Evolutionary conservation across 2,113 vertebrate species (phyloP).

Genomic region (Toxotes jaculatrix): DNA sequence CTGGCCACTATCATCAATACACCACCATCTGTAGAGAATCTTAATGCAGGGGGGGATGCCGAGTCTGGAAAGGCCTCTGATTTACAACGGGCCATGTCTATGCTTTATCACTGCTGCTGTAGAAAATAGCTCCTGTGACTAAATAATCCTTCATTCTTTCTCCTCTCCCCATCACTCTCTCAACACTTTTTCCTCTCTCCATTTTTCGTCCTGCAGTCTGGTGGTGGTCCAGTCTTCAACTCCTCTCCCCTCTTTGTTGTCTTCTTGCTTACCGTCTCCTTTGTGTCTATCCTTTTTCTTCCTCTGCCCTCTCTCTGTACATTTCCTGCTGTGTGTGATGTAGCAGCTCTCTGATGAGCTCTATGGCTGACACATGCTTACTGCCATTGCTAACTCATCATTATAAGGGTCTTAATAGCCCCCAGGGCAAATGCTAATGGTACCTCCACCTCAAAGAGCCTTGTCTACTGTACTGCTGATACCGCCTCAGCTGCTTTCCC

Average conservation of each 20-base stretch:
- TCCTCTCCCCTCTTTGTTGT: conserved; percentile 19
- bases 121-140: conserved; percentile 52
- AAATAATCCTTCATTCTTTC: conserved; percentile 62
- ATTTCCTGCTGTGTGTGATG: conserved; percentile 47
- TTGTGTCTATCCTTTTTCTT: conserved; percentile 8
- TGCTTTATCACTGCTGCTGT: conserved; percentile 68
- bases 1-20: conserved; percentile 71
- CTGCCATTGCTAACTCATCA: conserved; percentile 61
- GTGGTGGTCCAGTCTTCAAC: conserved; percentile 52
- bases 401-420: conserved; percentile 60
- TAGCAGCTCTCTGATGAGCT: conserved; percentile 61
- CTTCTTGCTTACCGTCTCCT: conserved; percentile 33
- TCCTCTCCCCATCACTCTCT: conserved; percentile 44
- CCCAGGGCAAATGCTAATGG: conserved; percentile 67
- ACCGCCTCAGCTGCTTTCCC: conserved; percentile 13
- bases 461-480: conserved; percentile 34
- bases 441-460: conserved; percentile 58
- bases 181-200: conserved; percentile 35
- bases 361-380: conserved; percentile 57
- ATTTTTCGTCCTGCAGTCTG: conserved; percentile 37
- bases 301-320: conserved; percentile 9
- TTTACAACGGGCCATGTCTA: conserved; percentile 64
- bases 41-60: conserved; percentile 52
- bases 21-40: conserved; percentile 45
- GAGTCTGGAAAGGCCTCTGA: conserved; percentile 66